Evolutionary conservation across 2,797 vertebrate genomes (phyloP).

Genomic region (Enteromius radiatus): DNA sequence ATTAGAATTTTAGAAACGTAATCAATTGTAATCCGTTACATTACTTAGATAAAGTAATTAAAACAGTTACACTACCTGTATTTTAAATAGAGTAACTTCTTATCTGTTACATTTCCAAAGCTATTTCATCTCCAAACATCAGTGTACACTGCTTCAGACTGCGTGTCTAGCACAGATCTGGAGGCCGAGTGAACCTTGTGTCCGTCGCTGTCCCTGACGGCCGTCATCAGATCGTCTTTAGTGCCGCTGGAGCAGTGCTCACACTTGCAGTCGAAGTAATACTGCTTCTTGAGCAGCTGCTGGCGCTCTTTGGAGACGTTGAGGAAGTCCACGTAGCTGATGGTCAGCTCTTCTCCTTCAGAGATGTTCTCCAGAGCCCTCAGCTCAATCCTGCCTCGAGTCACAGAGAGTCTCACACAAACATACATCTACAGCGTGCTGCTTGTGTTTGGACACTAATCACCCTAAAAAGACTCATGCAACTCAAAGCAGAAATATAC

Average conservation of each 20-base stretch:
- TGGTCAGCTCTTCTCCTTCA: constrained; percentile 85
- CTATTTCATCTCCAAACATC: too few relatives aligned
- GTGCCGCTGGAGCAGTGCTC: constrained; percentile 84
- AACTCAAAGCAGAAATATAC: not conserved
- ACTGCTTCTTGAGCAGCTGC: constrained; percentile 84
- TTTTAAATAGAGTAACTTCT: too few relatives aligned
- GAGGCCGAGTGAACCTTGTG: too few relatives aligned
- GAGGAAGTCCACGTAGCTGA: constrained; percentile 94
- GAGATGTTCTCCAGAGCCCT: constrained; percentile 84
- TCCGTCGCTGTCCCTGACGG: constrained; percentile 71
- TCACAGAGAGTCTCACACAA: not conserved
- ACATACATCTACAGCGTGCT: not conserved
- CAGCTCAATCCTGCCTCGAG: constrained; percentile 87
- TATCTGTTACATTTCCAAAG: too few relatives aligned
- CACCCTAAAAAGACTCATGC: not conserved
- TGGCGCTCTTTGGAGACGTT: constrained; percentile 84
- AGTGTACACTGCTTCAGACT: too few relatives aligned
- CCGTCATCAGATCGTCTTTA: constrained; percentile 88
- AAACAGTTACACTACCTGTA: too few relatives aligned
- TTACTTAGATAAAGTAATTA: too few relatives aligned
- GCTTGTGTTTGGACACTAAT: not conserved
- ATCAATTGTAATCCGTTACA: too few relatives aligned
- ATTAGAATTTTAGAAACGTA: too few relatives aligned
- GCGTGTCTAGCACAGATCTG: too few relatives aligned
- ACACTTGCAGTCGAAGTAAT: constrained; percentile 89